These are phyloP conservation scores for Drosophila nr. perissopoda DNA, from an alignment of 2,888 invertebrate species.

Conservation along the genomic window DNA sequence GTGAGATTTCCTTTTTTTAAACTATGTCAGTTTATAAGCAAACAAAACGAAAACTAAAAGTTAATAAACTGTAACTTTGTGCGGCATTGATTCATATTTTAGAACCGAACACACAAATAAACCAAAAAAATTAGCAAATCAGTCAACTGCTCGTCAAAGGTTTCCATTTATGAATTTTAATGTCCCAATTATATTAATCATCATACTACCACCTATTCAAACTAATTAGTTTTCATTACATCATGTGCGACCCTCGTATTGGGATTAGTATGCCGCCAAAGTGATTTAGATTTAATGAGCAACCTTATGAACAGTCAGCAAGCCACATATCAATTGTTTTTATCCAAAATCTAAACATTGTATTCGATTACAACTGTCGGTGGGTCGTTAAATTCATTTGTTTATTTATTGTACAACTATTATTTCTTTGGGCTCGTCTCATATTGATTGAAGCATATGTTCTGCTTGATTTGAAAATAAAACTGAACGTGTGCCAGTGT, in stretches of 20 bases:
- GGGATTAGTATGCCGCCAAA: constrained; percentile 31
- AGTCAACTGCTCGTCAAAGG: constrained; percentile 15
- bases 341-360: constrained; percentile 36
- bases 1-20: constrained; percentile 33
- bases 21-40: constrained; percentile 33
- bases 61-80: constrained; percentile 32
- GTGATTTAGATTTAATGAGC: constrained; percentile 51
- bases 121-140: constrained; percentile 28
- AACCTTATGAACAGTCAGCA: constrained; percentile 39
- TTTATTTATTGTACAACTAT: constrained; percentile 28
- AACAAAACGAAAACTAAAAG: constrained; percentile 6
- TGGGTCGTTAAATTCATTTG: constrained; percentile 14
- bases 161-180: constrained; percentile 32
- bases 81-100: constrained; percentile 17
- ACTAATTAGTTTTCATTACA: background rate
- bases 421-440: constrained; percentile 16
- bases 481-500: constrained; percentile 50
- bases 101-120: constrained; percentile 11
- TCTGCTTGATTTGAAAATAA: constrained; percentile 35
- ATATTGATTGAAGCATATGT: constrained; percentile 30
- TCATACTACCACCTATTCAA: background rate
- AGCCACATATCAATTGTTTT: constrained; percentile 53
- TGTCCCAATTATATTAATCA: background rate
- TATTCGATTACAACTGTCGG: constrained; percentile 28
- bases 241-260: constrained; percentile 30